Conservation (phyloP, 2,797 vertebrate genomes). For the Aldrovandia affinis region DNA sequence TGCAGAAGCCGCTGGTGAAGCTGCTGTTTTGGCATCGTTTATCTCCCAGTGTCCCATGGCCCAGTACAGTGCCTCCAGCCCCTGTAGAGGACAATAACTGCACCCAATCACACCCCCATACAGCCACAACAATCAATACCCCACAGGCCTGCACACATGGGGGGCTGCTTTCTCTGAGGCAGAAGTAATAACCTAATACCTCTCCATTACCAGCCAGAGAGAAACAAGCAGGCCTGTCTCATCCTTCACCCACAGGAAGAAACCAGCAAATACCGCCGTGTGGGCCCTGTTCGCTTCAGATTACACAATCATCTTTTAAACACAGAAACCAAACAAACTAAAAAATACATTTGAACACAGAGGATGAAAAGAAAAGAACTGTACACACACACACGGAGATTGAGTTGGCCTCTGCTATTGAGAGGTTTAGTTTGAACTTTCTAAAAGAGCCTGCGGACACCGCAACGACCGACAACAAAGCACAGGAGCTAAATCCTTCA, state of each 20-base stretch:
- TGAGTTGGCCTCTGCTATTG: too few species aligned
- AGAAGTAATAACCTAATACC: not conserved
- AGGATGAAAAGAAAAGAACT: not conserved
- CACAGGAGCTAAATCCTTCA: too few species aligned
- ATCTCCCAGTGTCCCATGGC: not conserved
- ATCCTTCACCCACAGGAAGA: not conserved
- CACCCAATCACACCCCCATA: not conserved
- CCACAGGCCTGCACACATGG: not conserved
- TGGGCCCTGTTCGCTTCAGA: not conserved
- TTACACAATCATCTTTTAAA: not conserved
- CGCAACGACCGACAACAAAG: too few species aligned
- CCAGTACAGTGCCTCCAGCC: not conserved
- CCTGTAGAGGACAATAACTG: slow-evolving; percentile 2
- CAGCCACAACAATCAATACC: slow-evolving; percentile 10
- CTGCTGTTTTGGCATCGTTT: not conserved
- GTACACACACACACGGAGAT: not conserved
- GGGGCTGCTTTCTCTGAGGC: not conserved
- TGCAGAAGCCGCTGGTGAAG: not conserved
- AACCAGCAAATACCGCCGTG: not conserved
- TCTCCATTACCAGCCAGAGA: not conserved
- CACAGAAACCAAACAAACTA: not conserved
- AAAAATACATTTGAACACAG: too few species aligned
- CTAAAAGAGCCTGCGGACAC: too few species aligned
- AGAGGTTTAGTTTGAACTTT: too few species aligned
- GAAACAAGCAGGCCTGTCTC: not conserved